A percentile compares a stretch with the other conserved stretches of the same genome.
Evolutionary conservation across 2,888 invertebrate species (phyloP).

Genomic region (Philereme vetulata): DNA sequence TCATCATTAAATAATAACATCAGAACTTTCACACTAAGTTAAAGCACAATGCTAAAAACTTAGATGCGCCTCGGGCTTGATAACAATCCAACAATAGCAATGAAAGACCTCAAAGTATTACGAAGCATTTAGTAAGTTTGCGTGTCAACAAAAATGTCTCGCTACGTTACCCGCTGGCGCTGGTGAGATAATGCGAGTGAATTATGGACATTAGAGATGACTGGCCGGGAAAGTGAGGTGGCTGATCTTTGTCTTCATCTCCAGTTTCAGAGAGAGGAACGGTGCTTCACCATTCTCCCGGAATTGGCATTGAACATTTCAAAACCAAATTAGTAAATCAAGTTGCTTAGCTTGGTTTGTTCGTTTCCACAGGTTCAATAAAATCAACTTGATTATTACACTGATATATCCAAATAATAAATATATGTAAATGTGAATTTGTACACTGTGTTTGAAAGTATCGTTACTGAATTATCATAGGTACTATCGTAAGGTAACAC

Average conservation of each 20-base stretch:
- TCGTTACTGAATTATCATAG: no score
- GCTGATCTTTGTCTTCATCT: constrained; percentile 22
- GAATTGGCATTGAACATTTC: no score
- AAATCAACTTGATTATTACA: no score
- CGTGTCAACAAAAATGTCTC: constrained; percentile 28
- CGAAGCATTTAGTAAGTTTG: constrained; percentile 13
- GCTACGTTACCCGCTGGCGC: constrained; percentile 5
- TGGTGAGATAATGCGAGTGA: constrained; percentile 31
- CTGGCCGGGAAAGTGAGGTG: constrained; percentile 35
- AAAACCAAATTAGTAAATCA: no score
- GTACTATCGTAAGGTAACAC: no score
- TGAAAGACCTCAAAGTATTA: constrained; percentile 1
- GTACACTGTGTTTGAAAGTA: no score
- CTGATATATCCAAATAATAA: no score
- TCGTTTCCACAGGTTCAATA: no score
- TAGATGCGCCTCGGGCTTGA: constrained; percentile 15
- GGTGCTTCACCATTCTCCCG: no score
- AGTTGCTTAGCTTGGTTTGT: no score
- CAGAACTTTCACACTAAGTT: constrained; percentile 16
- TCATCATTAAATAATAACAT: no score
- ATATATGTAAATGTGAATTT: no score
- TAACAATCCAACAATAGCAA: constrained; percentile 17
- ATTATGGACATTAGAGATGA: constrained; percentile 33
- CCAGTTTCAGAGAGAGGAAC: constrained; percentile 9
- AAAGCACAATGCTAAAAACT: constrained; percentile 17